phyloP scores from a whole-genome alignment of 2,797 vertebrate genomes.

The Sphenodon punctatus region DNA sequence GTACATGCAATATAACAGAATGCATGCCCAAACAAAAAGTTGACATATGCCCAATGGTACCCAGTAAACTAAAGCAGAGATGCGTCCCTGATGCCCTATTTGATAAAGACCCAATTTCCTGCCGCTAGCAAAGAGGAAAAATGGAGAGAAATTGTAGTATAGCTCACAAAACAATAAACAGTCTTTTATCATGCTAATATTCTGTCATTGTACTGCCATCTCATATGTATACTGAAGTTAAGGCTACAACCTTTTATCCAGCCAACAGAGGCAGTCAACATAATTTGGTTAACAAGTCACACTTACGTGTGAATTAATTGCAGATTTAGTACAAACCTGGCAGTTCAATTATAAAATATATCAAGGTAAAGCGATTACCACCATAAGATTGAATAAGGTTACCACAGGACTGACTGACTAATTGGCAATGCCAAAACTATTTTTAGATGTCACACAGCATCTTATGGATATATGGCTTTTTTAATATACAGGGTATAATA shows the following conservation, averaged over 20 bases:
- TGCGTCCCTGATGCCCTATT: not conserved
- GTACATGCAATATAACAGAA: too few species aligned
- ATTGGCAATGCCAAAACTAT: slow-evolving; percentile 58
- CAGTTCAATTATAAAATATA: slow-evolving; percentile 74
- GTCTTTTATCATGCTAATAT: slow-evolving; percentile 40
- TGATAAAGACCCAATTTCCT: not conserved
- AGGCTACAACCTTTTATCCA: slow-evolving; percentile 48
- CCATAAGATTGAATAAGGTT: slow-evolving; percentile 60
- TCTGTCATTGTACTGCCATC: slow-evolving; percentile 35
- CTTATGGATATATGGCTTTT: slow-evolving; percentile 1
- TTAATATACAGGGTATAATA: not conserved
- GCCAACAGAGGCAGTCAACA: slow-evolving; percentile 65
- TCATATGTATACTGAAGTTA: slow-evolving; percentile 18
- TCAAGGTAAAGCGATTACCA: slow-evolving; percentile 67
- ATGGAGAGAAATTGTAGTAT: slow-evolving; percentile 15
- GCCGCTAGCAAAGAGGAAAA: slow-evolving; percentile 56
- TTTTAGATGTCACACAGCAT: slow-evolving; percentile 63
- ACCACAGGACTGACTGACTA: slow-evolving; percentile 60
- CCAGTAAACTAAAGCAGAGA: not conserved
- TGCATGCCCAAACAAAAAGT: not conserved
- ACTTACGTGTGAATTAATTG: slow-evolving; percentile 67
- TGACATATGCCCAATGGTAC: not conserved
- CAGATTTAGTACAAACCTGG: slow-evolving; percentile 65
- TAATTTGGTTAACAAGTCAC: slow-evolving; percentile 73
- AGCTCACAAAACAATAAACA: slow-evolving; percentile 49